A percentile compares a stretch with the other conserved stretches of the same genome.
phyloP scores from a whole-genome alignment of 2,113 vertebrate species.

The Erythrolamprus reginae region DNA sequence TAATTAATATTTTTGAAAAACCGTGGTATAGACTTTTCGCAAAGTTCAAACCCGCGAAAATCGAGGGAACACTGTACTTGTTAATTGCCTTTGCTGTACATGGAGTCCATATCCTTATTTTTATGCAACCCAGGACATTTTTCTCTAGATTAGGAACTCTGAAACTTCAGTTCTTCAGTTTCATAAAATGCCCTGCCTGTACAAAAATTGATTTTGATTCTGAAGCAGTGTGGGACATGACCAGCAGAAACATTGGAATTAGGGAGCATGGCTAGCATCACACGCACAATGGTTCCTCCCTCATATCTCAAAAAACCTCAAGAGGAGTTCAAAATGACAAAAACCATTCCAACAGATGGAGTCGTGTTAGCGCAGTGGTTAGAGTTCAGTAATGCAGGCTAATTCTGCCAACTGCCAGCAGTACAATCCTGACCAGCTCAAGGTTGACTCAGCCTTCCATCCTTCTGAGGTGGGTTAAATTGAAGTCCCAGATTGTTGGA shows the following conservation, averaged over 20 bases:
- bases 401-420: too few species aligned
- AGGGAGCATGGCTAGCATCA: background rate
- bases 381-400: too few species aligned
- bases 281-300: background rate
- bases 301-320: background rate
- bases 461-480: too few species aligned
- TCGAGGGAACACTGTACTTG: too few species aligned
- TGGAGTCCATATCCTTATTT: background rate
- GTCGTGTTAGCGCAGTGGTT: too few species aligned
- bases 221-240: background rate
- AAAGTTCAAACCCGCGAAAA: too few species aligned
- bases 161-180: background rate
- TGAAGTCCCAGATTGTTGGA: too few species aligned
- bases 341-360: background rate
- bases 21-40: too few species aligned
- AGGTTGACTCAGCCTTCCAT: too few species aligned
- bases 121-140: background rate
- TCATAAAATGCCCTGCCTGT: background rate
- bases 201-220: background rate
- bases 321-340: background rate
- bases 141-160: background rate
- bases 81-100: too few species aligned
- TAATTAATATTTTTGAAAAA: too few species aligned
- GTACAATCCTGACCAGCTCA: too few species aligned
- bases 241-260: background rate